A percentile compares a stretch with the other conserved stretches of the same genome.
These are phyloP conservation scores for Drosophila nannoptera DNA, from an alignment of 1,140 invertebrate genomes.

Conservation along the genomic window DNA sequence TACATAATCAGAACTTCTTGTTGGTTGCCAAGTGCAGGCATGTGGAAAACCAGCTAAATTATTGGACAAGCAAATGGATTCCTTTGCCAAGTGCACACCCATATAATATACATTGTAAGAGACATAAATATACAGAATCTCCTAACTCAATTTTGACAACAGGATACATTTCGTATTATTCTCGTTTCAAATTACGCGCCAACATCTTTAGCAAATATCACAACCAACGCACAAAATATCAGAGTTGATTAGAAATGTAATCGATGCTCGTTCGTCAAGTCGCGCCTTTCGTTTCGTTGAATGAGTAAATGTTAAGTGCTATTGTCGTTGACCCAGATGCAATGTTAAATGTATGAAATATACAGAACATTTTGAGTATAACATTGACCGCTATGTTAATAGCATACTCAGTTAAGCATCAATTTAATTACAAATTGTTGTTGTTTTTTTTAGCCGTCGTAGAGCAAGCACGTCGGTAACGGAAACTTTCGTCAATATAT, in stretches of 20 bases:
- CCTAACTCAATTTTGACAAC: neutral
- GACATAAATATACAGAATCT: neutral
- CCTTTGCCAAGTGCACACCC: conserved; percentile 2
- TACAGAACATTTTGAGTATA: conserved; percentile 25
- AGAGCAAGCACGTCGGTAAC: conserved; percentile 59
- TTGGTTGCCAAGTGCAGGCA: conserved; percentile 55
- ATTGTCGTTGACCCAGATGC: neutral
- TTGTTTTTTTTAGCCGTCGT: conserved; percentile 34
- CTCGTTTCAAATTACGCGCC: conserved; percentile 13
- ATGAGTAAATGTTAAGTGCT: neutral
- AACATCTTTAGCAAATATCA: conserved; percentile 14
- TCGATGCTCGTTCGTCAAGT: neutral
- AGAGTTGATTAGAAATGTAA: neutral
- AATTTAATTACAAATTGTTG: conserved; percentile 29
- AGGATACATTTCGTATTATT: neutral
- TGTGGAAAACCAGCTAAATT: conserved; percentile 35
- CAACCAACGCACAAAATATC: conserved; percentile 8
- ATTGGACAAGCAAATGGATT: conserved; percentile 19
- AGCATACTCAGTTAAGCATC: conserved; percentile 11
- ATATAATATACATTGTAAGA: neutral
- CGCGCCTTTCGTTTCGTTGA: conserved; percentile 3
- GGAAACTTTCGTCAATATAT: conserved; percentile 47
- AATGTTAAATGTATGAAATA: neutral
- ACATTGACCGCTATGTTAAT: conserved; percentile 6
- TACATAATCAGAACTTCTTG: conserved; percentile 10